Base-by-base conservation (phyloP, 2,113 vertebrate species). In the Willisornis vidua region DNA sequence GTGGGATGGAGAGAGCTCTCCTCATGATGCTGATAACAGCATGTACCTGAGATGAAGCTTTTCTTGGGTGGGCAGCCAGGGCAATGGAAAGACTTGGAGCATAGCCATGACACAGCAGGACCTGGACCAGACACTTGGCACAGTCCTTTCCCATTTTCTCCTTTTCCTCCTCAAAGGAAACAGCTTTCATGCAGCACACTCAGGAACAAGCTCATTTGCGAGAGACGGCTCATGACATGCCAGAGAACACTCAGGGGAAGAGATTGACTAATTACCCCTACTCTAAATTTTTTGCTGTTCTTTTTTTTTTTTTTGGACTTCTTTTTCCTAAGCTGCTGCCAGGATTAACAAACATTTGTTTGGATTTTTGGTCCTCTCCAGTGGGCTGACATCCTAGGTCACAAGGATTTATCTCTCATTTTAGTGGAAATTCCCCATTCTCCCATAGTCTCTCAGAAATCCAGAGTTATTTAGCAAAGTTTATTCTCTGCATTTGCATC, bases 341-440 rank as follows among this genome's bases (percentile, higher is more conserved):
- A 91, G 20, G 45, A 83, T 65, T 85, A 93, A 87, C 55, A 89
- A 85, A 19, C 24, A 45, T 85, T 94, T 94, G 35, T 89, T 85
- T 89, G 57, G 63, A 87, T 51, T 91, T 91, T 73, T 23, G 46
- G 51, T 74, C 24, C 29, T 62, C 76, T 93, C 59, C 71, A 83
- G 37, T 24, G n/a, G 78, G 14, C 41, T 87, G 74, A 67, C 31
- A 78, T 51, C 7, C 55, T 33, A 73, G 67, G 62, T 81, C 74
- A 57, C 33, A 73, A 49, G 39, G 59, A 84, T 80, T 89, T 85
- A 39, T 78, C 26, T 51, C 54, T 76, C 2, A 0, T 63, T 85
- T 85, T 57, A 91, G 45, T 51, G 88, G 61, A 55, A 83, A 88
- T 70, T 7, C 66, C 57, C 43, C 9, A 28, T 10, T 41, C 14